Percentiles rank a stretch among this genome's conserved stretches.
These are phyloP conservation scores for Petrocephalus schoutedeni DNA, from an alignment of 2,797 vertebrate species.

Conservation along the genomic window DNA sequence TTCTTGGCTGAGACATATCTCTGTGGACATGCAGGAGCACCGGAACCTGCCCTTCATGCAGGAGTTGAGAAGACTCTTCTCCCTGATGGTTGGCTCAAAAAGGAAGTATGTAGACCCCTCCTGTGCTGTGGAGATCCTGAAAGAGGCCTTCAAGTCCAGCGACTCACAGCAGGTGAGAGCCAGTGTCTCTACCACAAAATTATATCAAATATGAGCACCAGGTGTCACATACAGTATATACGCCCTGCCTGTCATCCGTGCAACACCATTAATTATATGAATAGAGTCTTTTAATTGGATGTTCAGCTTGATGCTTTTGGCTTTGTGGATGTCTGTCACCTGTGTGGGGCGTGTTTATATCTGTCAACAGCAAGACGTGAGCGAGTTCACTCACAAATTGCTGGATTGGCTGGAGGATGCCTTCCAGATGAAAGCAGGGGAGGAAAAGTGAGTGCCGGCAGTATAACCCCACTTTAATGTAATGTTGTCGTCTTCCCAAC, in stretches of 20 bases:
- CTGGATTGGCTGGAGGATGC: conserved; percentile 98
- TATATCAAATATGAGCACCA: neutral
- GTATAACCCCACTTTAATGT: neutral
- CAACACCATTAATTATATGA: neutral
- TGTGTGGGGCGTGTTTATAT: neutral
- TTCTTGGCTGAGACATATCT: conserved; percentile 16
- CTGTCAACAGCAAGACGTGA: conserved; percentile 89
- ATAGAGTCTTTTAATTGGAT: neutral
- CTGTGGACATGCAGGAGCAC: conserved; percentile 70
- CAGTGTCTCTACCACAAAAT: neutral
- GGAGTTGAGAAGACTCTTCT: conserved; percentile 89
- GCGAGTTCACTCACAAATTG: conserved; percentile 97
- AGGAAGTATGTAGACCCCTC: conserved; percentile 97
- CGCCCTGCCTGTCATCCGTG: neutral
- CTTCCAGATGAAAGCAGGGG: conserved; percentile 97
- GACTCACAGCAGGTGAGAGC: conserved; percentile 89
- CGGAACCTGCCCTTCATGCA: conserved; percentile 96
- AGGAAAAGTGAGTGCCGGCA: conserved; percentile 74
- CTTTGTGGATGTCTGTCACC: neutral
- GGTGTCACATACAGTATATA: neutral
- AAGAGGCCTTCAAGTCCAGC: conserved; percentile 96
- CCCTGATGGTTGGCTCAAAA: conserved; percentile 92
- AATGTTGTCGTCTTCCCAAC: neutral
- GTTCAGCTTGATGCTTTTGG: neutral
- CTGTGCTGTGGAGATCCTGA: conserved; percentile 93